These are phyloP conservation scores for Batillaria attramentaria DNA, from an alignment of 1,140 invertebrate genomes.

Conservation along the genomic window DNA sequence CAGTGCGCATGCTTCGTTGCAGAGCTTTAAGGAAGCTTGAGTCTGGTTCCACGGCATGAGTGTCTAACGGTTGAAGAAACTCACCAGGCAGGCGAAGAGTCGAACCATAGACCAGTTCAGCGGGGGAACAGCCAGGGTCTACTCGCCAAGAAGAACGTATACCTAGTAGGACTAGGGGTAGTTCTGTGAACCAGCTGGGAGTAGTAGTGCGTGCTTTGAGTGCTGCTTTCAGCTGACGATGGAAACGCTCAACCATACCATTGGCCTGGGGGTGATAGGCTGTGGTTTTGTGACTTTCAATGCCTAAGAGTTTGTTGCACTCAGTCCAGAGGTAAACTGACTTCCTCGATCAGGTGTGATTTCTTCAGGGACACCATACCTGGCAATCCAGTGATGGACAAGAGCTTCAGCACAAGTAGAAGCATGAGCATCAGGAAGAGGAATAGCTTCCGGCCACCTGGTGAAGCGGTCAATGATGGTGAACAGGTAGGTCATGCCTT, in stretches of 20 bases:
- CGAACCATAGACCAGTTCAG: slow-evolving; percentile 32
- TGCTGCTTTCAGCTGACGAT: slow-evolving; percentile 32
- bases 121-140: slow-evolving; percentile 24
- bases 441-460: slow-evolving; percentile 70
- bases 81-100: slow-evolving; percentile 30
- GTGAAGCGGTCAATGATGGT: slow-evolving; percentile 57
- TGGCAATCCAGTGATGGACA: slow-evolving; percentile 62
- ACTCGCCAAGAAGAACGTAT: slow-evolving; percentile 16
- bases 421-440: slow-evolving; percentile 70
- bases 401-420: slow-evolving; percentile 59
- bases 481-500: slow-evolving; percentile 66
- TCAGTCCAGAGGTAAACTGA: slow-evolving; percentile 64
- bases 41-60: background rate
- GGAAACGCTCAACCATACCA: slow-evolving; percentile 34
- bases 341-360: slow-evolving; percentile 71
- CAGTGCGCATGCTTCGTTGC: slow-evolving; percentile 7
- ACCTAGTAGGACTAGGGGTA: slow-evolving; percentile 33
- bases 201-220: slow-evolving; percentile 15
- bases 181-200: slow-evolving; percentile 11
- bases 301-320: slow-evolving; percentile 19
- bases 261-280: slow-evolving; percentile 30
- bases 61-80: slow-evolving; percentile 5
- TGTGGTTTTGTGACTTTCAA: slow-evolving; percentile 6
- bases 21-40: background rate
- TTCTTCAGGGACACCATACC: slow-evolving; percentile 58